Evolutionary conservation across 2,888 invertebrate genomes (phyloP), one percentile per base, ranked within the genome.

Genomic region (Acholoe squamosa): DNA sequence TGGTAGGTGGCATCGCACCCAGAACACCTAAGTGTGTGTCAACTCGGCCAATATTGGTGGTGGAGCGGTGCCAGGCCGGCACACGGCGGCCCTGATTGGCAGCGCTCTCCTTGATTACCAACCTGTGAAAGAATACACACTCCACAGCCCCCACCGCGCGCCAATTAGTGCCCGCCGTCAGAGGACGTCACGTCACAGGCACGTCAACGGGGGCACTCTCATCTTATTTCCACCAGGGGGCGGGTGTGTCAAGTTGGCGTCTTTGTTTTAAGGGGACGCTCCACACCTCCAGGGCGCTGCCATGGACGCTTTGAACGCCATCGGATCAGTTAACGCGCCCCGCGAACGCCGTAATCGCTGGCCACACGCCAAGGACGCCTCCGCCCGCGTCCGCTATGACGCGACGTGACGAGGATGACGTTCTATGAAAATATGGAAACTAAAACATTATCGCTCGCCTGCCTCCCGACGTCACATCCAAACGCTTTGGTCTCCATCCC

Each of bases 81-180:
- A 84, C 84, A 84, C 84, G 43, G 22, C 84, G 84, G 84, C 84
- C 34, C 33, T 84, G 84, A 84, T 84, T 84, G 84, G 51, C 14
- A 84, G 19, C 84, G 51, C 19, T 84, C 19, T 43, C 25, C n/a
- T 22, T 84, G 84, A 43, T 84, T 84, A 84, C 51, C 84, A 84
- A 84, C 84, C 84, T 84, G 84, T 84, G 84, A 84, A 84, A 84
- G 84, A 43, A 84, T 84, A 84, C 84, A 84, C 84, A 43, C 22
- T 84, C 22, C 61, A 61, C 61, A 19, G 77, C 77, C 16, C 61
- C 10, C 77, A 31, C 25, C 77, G 34, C 77, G 77, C 34, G 77
- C 33, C 77, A 77, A 77, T 77, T 77, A 77, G 61, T 61, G 22
- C 61, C 61, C 61, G n/a, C 22, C 61, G 61, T n/a, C 61, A n/a